phyloP scores from a whole-genome alignment of 2,888 invertebrate species.

The Rotaria sp. region DNA sequence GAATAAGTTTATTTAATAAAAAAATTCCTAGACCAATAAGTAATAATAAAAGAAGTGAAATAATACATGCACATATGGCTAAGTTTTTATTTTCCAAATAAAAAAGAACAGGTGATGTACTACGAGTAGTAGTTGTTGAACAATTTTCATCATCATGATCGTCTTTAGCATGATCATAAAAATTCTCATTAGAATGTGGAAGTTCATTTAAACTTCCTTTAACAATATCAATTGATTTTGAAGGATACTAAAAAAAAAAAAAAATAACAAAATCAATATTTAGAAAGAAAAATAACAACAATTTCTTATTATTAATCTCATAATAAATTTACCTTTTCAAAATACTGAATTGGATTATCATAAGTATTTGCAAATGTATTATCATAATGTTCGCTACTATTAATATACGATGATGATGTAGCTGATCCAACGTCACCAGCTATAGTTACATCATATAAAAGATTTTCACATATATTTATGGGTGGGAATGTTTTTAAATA shows the following conservation, averaged over 20 bases:
- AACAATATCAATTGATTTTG: background rate
- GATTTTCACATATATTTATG: constrained; percentile 16
- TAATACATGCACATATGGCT: constrained; percentile 23
- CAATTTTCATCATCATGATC: background rate
- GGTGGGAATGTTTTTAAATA: background rate
- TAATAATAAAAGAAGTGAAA: background rate
- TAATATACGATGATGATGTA: constrained; percentile 3
- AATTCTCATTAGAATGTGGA: background rate
- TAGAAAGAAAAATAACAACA: no score
- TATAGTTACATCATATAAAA: background rate
- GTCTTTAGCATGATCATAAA: background rate
- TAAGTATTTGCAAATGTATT: constrained; percentile 8
- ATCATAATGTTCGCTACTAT: constrained; percentile 10
- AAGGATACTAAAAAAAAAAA: background rate
- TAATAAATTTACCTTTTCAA: background rate
- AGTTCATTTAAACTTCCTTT: background rate
- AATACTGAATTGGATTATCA: constrained; percentile 21
- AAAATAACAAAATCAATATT: background rate
- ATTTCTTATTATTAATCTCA: background rate
- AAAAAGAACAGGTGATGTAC: background rate
- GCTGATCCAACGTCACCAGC: background rate
- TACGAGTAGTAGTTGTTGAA: background rate
- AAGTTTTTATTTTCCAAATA: background rate
- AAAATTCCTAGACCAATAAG: background rate
- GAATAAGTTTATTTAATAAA: background rate